Evolutionary conservation across 2,888 invertebrate species (phyloP), one percentile per base, ranked within the genome.

Genomic region (Agonopterix heracliana): DNA sequence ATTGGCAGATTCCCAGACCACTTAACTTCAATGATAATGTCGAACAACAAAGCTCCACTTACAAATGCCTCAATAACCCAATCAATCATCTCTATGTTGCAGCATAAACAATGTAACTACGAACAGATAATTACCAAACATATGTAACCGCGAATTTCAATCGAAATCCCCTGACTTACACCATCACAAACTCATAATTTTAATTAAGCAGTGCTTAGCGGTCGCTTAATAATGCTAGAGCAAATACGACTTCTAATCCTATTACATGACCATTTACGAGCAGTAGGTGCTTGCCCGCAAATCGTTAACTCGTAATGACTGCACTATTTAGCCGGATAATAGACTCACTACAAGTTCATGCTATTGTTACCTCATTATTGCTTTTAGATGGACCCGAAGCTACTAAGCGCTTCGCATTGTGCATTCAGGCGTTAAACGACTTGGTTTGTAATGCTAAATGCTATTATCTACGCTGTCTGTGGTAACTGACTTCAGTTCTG

Each of bases 351-450:
- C 51, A 59, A 57, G 55, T 59, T 63, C 52, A 58, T 49, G 51
- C 57, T 54, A 57, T 64, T 62, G 60, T 59, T 60, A 47, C 51
- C 57, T 61, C 56, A 58, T 66, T 60, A 63, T 64, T 54, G 60
- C 54, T 59, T 60, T 58, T 53, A 56, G 58, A 64, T 59, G 51
- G 51, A 57, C 52, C 40, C 40, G 44, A 26, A 11, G 7, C n/a
- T 44, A 11, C n/a, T 44, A 34, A 44, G 26, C 11, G 11, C 44
- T 44, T 5, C 10, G 10, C 44, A 34, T 34, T n/a, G 9, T 34
- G 44, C 34, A 44, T 10, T 34, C 44, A 11, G 10, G 12, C 14
- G 8, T 44, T 44, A 34, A 44, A 44, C 44, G 44, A 44, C n/a
- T 44, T 44, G 5, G 10, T 26, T 44, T 5, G 34, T 38, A 38